Evolutionary conservation across 2,888 invertebrate species (phyloP), one percentile per base, ranked within the genome.

Genomic region (Plagodis pulveraria): DNA sequence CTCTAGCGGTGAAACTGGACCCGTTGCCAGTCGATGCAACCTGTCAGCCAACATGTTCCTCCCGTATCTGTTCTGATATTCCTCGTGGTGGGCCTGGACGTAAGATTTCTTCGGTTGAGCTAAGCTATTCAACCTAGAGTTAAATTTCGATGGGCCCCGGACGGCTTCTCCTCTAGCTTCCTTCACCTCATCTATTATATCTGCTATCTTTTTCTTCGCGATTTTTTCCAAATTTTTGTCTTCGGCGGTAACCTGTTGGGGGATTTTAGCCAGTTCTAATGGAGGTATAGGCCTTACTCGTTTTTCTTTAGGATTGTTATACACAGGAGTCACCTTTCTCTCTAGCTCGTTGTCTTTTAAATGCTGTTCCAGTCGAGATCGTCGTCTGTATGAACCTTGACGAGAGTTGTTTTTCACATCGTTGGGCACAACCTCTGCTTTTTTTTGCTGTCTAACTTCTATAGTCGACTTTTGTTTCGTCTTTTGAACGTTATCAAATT

Each of bases 91-190:
- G 36, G 87, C 84, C 67, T 84, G 83, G 6, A 85, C 82, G 63
- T 90, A 87, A 0, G 77, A 62, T 53, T 77, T 84, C 68, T 87
- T 89, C 9, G 92, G 92, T 64, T 91, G 91, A 10, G 92, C 90
- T 54, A 92, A 76, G 32, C 81, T 76, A 50, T 89, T 78, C 40
- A 92, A 69, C 58, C 91, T 81, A 33, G 89, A 80, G 60, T 66
- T 74, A 5, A 74, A 63, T 70, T 81, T 86, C 0, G 82, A 76
- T 41, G 91, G 91, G 0, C 91, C 91, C 6, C 86, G 79, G 6
- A 92, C 90, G n/a, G 91, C 91, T 72, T 92, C 90, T 0, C 91
- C 91, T 58, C 87, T 81, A 0, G 89, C 83, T 78, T 92, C 91
- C 71, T 86, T 91, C 5, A 73, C 87, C 71, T 90, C 89, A 22